Base-by-base conservation (phyloP, 2,797 vertebrate genomes). In the Poecile montanus region DNA sequence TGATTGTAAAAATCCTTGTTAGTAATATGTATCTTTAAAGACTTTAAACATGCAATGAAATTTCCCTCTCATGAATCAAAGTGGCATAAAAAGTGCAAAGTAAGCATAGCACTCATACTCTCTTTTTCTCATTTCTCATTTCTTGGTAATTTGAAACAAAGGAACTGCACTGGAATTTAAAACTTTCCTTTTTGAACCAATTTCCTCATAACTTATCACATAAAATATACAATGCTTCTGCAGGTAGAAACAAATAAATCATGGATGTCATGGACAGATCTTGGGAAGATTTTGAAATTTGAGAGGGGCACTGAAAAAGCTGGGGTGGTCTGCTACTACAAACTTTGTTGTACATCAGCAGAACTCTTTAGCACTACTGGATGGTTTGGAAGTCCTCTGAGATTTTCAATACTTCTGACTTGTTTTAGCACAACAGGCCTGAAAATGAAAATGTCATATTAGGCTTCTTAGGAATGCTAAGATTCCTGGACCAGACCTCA, bases 1-100 rank as follows among this genome's bases (percentile, higher is more conserved):
- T 98, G 97, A 97, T 96, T 97, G 93, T 97, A 97, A 97, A 97
- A 97, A 96, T 97, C 93, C 85, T 97, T 97, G 89, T 97, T 98
- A 97, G 97, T 97, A 97, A 96, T 96, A 94, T 96, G 96, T 97
- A 92, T 96, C 95, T 97, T 95, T 93, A 90, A 91, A 95, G 91
- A 95, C 93, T 97, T 97, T 95, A 97, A 97, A 97, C 94, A 96
- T 92, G 95, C 86, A 87, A 40, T 96, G 93, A 97, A 97, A 94
- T 97, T 97, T 97, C 90, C 88, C 88, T 94, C 62, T 89, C 61
- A 89, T 91, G 92, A 97, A 94, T 93, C 82, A 76, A 97, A 97
- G 79, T 86, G 65, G 80, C 74, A 91, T 88, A 61, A 75, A 88
- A 91, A 67, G 42, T 66, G 77, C 16, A 58, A 93, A 95, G 44